Evolutionary conservation across 2,888 invertebrate species (phyloP).

Genomic region (Callimorpha dominula): DNA sequence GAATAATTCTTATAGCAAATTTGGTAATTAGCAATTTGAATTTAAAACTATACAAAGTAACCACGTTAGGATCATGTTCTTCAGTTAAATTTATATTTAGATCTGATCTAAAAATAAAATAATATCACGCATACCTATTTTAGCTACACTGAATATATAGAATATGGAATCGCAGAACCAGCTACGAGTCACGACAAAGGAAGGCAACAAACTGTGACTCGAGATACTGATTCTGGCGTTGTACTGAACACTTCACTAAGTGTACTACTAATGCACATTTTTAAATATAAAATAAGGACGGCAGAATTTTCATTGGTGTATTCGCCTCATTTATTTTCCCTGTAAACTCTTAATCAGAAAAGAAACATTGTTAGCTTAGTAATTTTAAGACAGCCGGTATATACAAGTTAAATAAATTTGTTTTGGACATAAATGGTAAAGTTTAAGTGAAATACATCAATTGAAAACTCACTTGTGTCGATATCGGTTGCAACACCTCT

Average conservation of each 20-base stretch:
- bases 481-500: slow-evolving; percentile 2
- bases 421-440: background rate
- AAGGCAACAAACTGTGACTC: background rate
- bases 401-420: background rate
- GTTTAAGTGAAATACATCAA: background rate
- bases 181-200: background rate
- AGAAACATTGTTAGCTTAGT: background rate
- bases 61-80: slow-evolving; percentile 19
- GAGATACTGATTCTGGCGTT: background rate
- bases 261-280: background rate
- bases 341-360: background rate
- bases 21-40: slow-evolving; percentile 32
- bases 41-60: slow-evolving; percentile 16
- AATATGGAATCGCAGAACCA: background rate
- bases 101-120: slow-evolving; percentile 48
- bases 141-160: background rate
- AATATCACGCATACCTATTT: slow-evolving; percentile 7
- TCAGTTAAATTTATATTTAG: slow-evolving; percentile 37
- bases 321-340: background rate
- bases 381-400: background rate
- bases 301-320: background rate
- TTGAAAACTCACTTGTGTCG: background rate
- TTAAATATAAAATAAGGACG: background rate
- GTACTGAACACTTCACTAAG: background rate
- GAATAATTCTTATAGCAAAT: slow-evolving; percentile 30